phyloP scores from a whole-genome alignment of 2,888 invertebrate genomes.

The Odontocerum albicorne region DNA sequence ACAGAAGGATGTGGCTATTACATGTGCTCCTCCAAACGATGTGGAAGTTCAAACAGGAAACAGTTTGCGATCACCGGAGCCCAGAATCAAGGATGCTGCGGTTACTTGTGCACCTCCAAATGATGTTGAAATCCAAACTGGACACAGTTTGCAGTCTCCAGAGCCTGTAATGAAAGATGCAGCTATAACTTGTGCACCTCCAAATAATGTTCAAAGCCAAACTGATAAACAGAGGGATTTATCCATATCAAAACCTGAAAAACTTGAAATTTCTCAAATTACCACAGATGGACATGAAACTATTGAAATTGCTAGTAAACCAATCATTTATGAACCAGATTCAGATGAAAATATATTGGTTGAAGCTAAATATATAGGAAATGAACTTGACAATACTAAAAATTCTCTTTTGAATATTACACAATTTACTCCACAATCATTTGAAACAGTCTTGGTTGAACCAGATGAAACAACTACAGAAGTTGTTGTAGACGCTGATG shows the following conservation, averaged over 20 bases:
- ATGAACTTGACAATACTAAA: slow-evolving; percentile 50
- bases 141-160: slow-evolving; percentile 28
- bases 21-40: slow-evolving; percentile 50
- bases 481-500: slow-evolving; percentile 79
- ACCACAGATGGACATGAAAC: slow-evolving; percentile 67
- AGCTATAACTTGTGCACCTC: slow-evolving; percentile 55
- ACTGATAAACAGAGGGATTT: slow-evolving; percentile 57
- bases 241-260: slow-evolving; percentile 57
- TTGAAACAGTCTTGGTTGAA: slow-evolving; percentile 79
- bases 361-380: slow-evolving; percentile 71
- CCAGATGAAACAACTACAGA: slow-evolving; percentile 83
- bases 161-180: slow-evolving; percentile 50
- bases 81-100: slow-evolving; percentile 53
- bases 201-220: slow-evolving; percentile 64
- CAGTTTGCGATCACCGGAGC: slow-evolving; percentile 36
- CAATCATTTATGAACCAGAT: slow-evolving; percentile 53
- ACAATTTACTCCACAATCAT: slow-evolving; percentile 73
- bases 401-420: slow-evolving; percentile 71
- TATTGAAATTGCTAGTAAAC: slow-evolving; percentile 70
- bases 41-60: slow-evolving; percentile 58
- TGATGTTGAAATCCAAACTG: slow-evolving; percentile 66
- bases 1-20: slow-evolving; percentile 38
- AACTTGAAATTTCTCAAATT: slow-evolving; percentile 67
- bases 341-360: slow-evolving; percentile 67
- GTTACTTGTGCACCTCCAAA: slow-evolving; percentile 57